phyloP scores from a whole-genome alignment of 2,888 invertebrate genomes.

The Leistus spinibarbis region DNA sequence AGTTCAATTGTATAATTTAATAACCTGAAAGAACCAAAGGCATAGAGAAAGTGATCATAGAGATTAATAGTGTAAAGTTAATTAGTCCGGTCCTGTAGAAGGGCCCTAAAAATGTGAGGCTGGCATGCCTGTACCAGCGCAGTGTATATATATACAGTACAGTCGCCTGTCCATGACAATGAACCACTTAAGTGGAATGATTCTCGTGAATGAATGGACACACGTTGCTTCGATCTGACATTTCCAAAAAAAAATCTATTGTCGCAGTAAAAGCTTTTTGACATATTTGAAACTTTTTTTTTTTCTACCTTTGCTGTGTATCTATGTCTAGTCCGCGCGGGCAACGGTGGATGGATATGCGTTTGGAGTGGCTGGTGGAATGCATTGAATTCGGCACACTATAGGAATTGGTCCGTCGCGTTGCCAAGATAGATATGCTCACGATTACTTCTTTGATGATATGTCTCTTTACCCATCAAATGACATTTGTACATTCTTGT shows the following conservation, averaged over 20 bases:
- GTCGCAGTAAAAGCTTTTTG: slow-evolving; percentile 60
- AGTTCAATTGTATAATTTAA: too few relatives aligned
- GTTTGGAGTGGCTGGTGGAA: too few relatives aligned
- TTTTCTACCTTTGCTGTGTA: slow-evolving; percentile 49
- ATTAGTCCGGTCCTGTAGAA: background rate
- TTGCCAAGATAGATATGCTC: slow-evolving; percentile 34
- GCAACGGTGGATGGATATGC: too few relatives aligned
- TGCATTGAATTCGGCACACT: slow-evolving; percentile 44
- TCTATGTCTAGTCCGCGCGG: slow-evolving; percentile 46
- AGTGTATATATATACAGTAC: background rate
- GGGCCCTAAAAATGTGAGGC: slow-evolving; percentile 3
- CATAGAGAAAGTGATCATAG: too few relatives aligned
- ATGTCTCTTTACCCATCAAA: slow-evolving; percentile 41
- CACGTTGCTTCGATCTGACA: slow-evolving; percentile 56
- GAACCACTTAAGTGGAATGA: slow-evolving; percentile 59
- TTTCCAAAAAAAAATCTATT: slow-evolving; percentile 54
- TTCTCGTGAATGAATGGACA: slow-evolving; percentile 57
- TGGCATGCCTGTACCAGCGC: slow-evolving; percentile 14
- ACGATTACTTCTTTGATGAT: slow-evolving; percentile 42
- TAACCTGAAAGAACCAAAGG: too few relatives aligned
- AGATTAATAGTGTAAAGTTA: background rate
- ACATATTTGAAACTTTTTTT: slow-evolving; percentile 56
- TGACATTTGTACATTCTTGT: slow-evolving; percentile 4
- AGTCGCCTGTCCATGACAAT: slow-evolving; percentile 51
- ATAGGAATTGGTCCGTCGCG: slow-evolving; percentile 43